Evolutionary conservation across 2,113 vertebrate species (phyloP).

Genomic region (Zapus hudsonius): DNA sequence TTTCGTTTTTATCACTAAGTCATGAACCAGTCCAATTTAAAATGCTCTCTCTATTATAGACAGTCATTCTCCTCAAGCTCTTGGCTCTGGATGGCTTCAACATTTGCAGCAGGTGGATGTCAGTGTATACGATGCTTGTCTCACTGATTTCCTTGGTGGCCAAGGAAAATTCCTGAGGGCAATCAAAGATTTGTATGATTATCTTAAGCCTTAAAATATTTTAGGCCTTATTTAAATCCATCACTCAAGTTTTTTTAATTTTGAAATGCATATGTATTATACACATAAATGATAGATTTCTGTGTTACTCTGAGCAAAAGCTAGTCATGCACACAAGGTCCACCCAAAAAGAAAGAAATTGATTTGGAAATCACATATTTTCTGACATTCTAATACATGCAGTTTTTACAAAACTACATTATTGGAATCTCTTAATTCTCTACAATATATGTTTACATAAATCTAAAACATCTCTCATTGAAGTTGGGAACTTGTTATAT

Average conservation of each 20-base stretch:
- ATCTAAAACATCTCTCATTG: conserved; percentile 16
- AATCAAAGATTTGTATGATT: background rate
- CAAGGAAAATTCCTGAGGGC: conserved; percentile 19
- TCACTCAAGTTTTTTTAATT: conserved; percentile 36
- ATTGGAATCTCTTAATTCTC: background rate
- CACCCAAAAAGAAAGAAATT: background rate
- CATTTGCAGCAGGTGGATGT: conserved; percentile 49
- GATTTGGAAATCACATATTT: background rate
- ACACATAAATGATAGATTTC: background rate
- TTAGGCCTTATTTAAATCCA: conserved; percentile 55
- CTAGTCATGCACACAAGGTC: too few relatives aligned
- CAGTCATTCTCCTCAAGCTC: background rate
- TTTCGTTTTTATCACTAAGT: conserved; percentile 11
- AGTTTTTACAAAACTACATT: conserved; percentile 49
- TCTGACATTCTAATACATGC: conserved; percentile 46
- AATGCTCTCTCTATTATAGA: background rate
- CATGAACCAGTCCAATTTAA: background rate
- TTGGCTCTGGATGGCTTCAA: background rate
- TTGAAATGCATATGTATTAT: background rate
- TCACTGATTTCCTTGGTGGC: background rate
- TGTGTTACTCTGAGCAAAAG: background rate
- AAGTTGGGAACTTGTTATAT: background rate
- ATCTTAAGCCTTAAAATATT: conserved; percentile 9
- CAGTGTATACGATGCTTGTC: background rate
- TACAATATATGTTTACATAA: background rate